Conservation (phyloP, 2,797 vertebrate species). For the Phoxinus dragarum region DNA sequence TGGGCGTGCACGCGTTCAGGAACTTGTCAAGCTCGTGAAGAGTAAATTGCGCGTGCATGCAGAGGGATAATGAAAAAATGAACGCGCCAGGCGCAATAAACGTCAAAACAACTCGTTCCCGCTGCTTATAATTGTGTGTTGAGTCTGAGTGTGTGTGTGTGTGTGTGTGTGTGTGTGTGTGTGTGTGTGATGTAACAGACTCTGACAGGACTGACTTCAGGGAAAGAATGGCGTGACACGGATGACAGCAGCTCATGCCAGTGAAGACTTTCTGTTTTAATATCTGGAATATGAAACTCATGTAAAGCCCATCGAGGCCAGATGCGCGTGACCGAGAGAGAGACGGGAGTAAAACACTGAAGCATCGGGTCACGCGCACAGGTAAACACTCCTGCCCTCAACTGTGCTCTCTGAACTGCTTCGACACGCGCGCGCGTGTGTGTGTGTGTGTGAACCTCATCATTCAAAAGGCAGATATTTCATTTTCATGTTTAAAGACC, state of each 20-base stretch:
- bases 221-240: background rate
- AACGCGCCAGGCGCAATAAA: background rate
- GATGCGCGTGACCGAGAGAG: background rate
- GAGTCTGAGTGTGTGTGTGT: background rate
- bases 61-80: background rate
- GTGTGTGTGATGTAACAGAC: background rate
- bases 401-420: no score
- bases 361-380: no score
- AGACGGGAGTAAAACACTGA: no score
- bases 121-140: background rate
- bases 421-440: no score
- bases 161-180: no score
- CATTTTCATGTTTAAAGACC: background rate
- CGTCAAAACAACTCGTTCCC: background rate
- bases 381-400: no score
- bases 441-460: background rate
- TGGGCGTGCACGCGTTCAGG: background rate
- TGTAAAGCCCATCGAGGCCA: background rate
- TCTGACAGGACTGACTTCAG: background rate
- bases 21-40: background rate
- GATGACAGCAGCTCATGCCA: background rate
- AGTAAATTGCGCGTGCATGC: background rate
- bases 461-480: background rate
- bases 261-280: background rate
- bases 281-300: background rate